Evolutionary conservation across 2,888 invertebrate genomes (phyloP).

Genomic region (Stenodema calcarata): DNA sequence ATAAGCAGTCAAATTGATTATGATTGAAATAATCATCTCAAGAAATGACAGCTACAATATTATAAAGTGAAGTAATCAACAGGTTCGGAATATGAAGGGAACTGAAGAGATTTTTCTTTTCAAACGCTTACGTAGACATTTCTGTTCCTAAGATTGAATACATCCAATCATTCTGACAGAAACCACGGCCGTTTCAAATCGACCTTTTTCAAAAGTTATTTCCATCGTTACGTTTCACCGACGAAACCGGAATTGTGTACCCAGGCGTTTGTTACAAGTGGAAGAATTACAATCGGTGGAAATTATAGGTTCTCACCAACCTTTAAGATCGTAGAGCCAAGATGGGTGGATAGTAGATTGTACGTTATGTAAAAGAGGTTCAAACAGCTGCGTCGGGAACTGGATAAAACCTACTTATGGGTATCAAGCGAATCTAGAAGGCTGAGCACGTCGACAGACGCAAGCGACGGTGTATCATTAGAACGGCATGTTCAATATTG

Average conservation of each 20-base stretch:
- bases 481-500: slow-evolving; percentile 16
- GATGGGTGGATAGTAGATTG: slow-evolving; percentile 30
- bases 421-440: not conserved
- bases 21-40: too few species aligned
- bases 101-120: not conserved
- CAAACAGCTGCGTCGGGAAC: slow-evolving; percentile 30
- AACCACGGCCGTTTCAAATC: not conserved
- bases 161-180: not conserved
- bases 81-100: not conserved
- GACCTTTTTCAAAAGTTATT: not conserved
- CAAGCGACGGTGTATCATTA: slow-evolving; percentile 14
- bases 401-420: not conserved
- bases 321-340: not conserved
- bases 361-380: slow-evolving; percentile 43
- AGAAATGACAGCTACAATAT: not conserved
- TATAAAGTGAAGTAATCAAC: too few species aligned
- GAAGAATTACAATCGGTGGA: not conserved
- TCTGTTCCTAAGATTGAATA: not conserved
- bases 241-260: not conserved
- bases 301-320: slow-evolving; percentile 40
- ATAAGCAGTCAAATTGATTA: too few species aligned
- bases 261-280: not conserved
- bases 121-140: not conserved
- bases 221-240: not conserved
- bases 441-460: not conserved